Percentiles rank a stretch among this genome's conserved stretches.
Evolutionary conservation across 2,113 vertebrate species (phyloP).

Genomic region (Chelonoidis abingdonii): DNA sequence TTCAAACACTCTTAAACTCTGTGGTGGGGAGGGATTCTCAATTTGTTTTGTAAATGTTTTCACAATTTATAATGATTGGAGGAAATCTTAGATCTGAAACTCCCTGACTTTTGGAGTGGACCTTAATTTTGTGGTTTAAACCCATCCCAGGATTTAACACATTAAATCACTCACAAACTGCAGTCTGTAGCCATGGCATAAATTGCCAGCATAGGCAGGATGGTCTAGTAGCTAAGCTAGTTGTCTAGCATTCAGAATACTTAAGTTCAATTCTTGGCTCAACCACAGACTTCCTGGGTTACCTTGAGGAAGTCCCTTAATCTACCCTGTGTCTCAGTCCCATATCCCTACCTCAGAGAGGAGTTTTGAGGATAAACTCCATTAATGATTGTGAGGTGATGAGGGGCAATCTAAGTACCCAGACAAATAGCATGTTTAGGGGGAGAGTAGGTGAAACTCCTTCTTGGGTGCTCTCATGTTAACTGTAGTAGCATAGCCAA

Average conservation of each 20-base stretch:
- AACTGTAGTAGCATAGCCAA: background rate
- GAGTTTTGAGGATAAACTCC: background rate
- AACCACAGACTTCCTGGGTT: background rate
- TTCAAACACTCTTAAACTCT: background rate
- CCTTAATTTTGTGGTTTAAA: background rate
- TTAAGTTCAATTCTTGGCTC: background rate
- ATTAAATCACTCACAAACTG: background rate
- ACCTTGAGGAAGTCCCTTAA: background rate
- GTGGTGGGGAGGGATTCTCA: background rate
- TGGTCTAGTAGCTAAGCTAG: background rate
- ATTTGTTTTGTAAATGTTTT: background rate
- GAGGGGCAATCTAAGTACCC: background rate
- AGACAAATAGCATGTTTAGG: background rate
- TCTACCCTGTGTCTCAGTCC: background rate
- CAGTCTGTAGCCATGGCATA: background rate
- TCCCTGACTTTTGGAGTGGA: background rate
- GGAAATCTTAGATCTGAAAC: background rate
- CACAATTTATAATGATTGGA: background rate
- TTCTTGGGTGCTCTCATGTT: background rate
- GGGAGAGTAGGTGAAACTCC: background rate
- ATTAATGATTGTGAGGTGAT: background rate
- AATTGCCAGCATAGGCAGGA: background rate
- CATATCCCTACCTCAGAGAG: background rate
- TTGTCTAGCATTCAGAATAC: background rate
- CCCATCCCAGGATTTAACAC: background rate